These are phyloP conservation scores for Drosophila serrata DNA, from an alignment of 1,140 invertebrate species.

Conservation along the genomic window DNA sequence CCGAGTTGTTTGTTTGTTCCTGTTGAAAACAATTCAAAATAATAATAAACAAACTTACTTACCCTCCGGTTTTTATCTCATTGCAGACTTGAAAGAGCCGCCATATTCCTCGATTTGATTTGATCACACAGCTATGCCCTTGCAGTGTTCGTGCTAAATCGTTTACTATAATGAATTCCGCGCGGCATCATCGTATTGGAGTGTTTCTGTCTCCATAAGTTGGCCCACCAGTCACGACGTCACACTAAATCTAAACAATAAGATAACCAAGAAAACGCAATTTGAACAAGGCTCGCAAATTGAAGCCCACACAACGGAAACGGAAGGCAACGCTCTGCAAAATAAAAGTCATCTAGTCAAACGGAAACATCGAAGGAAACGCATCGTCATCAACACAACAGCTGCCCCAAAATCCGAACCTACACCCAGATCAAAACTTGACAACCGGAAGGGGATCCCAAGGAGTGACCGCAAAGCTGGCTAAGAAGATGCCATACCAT, in stretches of 20 bases:
- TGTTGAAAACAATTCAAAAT: not conserved
- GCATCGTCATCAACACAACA: slow-evolving; percentile 2
- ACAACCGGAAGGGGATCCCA: slow-evolving; percentile 11
- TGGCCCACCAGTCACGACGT: slow-evolving; percentile 30
- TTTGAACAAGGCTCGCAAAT: slow-evolving; percentile 37
- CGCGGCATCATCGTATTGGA: slow-evolving; percentile 85
- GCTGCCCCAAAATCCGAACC: slow-evolving; percentile 18
- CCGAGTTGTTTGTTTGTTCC: slow-evolving; percentile 24
- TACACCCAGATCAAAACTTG: slow-evolving; percentile 41
- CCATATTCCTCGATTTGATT: slow-evolving; percentile 16
- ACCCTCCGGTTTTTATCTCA: not conserved
- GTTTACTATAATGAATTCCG: slow-evolving; percentile 84
- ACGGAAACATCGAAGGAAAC: slow-evolving; percentile 41
- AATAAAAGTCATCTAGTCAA: slow-evolving; percentile 45
- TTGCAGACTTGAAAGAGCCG: slow-evolving; percentile 50
- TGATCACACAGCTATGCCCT: slow-evolving; percentile 54
- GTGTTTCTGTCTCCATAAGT: slow-evolving; percentile 85
- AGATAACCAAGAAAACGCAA: slow-evolving; percentile 18
- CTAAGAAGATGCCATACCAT: slow-evolving; percentile 83
- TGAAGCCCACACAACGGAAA: slow-evolving; percentile 19
- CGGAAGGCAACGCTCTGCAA: slow-evolving; percentile 16
- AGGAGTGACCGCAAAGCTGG: slow-evolving; percentile 52
- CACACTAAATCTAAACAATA: slow-evolving; percentile 20
- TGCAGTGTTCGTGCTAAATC: slow-evolving; percentile 71
- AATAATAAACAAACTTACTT: slow-evolving; percentile 33